phyloP scores from a whole-genome alignment of 1,140 invertebrate genomes.

The Diploscapter pachys region DNA sequence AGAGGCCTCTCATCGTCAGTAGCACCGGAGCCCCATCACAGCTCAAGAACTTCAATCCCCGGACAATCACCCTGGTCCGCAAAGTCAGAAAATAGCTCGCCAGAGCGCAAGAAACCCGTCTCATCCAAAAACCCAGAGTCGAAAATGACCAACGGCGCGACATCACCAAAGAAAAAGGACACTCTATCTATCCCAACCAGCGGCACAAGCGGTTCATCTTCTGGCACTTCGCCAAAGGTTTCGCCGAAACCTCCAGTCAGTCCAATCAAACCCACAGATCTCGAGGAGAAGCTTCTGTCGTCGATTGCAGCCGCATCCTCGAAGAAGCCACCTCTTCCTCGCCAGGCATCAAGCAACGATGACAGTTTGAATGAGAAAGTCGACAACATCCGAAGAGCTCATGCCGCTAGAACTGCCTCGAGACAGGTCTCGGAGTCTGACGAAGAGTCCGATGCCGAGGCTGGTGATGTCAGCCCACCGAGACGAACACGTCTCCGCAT shows the following conservation, averaged over 20 bases:
- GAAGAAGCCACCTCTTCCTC: slow-evolving; percentile 43
- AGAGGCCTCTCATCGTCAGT: neutral
- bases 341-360: slow-evolving; percentile 40
- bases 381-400: slow-evolving; percentile 36
- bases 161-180: neutral
- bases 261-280: neutral
- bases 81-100: slow-evolving; percentile 11
- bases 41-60: neutral
- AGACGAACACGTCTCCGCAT: too few species aligned
- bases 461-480: neutral
- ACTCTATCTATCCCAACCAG: slow-evolving; percentile 21
- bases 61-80: slow-evolving; percentile 1
- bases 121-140: too few species aligned
- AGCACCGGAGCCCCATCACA: too few species aligned
- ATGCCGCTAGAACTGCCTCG: slow-evolving; percentile 36
- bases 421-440: slow-evolving; percentile 13
- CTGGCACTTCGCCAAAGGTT: slow-evolving; percentile 8
- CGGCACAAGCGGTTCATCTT: neutral
- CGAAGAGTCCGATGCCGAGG: slow-evolving; percentile 25
- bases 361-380: slow-evolving; percentile 38
- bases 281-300: slow-evolving; percentile 9
- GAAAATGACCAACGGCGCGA: too few species aligned
- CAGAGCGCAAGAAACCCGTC: neutral
- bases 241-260: slow-evolving; percentile 18
- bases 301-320: slow-evolving; percentile 9